Base-by-base conservation (phyloP, 2,888 invertebrate genomes). In the Orchesella flavescens region DNA sequence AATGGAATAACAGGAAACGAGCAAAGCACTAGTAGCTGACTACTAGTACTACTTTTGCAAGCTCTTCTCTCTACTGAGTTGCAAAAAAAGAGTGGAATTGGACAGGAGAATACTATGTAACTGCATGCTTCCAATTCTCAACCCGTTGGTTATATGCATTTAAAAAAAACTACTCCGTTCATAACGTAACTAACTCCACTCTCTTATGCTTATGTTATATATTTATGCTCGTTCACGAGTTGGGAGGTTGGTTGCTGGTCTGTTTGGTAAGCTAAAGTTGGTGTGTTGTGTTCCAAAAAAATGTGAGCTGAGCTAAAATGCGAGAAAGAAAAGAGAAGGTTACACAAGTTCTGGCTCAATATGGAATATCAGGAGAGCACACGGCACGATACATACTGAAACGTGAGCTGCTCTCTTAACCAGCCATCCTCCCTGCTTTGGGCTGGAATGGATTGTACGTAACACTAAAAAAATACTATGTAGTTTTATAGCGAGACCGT, bases 291-390 rank as follows among this genome's bases (percentile, higher is more conserved):
- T 57, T 57, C 57, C 21, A 19, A n/a, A 57, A 57, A 57, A 17
- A 12, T 5, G 19, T 3, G 57, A n/a, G 57, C 15, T 19, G 57
- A 10, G 19, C 10, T 57, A 5, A 53, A 69, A 13, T 24, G 15
- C 23, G 55, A 71, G 71, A 49, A 46, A 57, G 59, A 59, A 53
- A 43, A 21, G 49, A 24, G 53, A 72, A 72, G 72, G 72, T 72
- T 72, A 72, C 44, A 72, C 59, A 59, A 72, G 72, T 24, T 24
- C 57, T 57, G 3, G 10, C 21, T 19, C 21, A 57, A 57, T 57
- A 57, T 57, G 19, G 57, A 57, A 57, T 19, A 57, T 57, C 57
- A 57, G 17, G 57, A 19, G 10, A 3, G 19, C 57, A 19, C 57
- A 34, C 34, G 34, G 34, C 34, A 34, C 34, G 34, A 34, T 34